These are phyloP conservation scores for Chondrilla cf. caribensis DNA, from an alignment of 37 sponge, comb jelly and placozoan species.

Conservation along the genomic window DNA sequence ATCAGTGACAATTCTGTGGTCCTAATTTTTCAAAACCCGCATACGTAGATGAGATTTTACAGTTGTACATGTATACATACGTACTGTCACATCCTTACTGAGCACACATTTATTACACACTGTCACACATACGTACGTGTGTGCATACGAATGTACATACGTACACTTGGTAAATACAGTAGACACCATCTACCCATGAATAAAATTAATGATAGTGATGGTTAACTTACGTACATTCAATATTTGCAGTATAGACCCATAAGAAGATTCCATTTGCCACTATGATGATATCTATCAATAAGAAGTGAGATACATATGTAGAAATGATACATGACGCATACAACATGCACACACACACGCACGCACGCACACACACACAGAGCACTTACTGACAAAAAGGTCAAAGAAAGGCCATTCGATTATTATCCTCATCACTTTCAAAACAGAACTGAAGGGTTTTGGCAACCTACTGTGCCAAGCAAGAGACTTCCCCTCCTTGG, in stretches of 20 bases:
- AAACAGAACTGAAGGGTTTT: background rate
- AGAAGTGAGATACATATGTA: background rate
- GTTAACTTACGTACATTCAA: slow-evolving; percentile 17
- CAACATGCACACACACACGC: background rate
- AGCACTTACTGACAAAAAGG: slow-evolving; percentile 10
- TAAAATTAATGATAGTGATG: no score
- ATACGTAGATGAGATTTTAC: background rate
- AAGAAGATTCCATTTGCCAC: slow-evolving; percentile 47
- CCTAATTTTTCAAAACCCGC: no score
- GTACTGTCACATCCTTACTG: no score
- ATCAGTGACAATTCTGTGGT: no score
- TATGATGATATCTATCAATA: slow-evolving; percentile 37
- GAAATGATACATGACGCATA: background rate
- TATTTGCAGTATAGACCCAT: slow-evolving; percentile 14
- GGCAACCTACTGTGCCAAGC: slow-evolving; percentile 7
- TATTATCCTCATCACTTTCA: slow-evolving; percentile 7
- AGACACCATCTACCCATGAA: no score
- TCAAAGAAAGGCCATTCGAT: slow-evolving; percentile 34
- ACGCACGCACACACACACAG: background rate
- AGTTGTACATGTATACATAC: background rate
- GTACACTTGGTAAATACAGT: no score
- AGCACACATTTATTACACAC: no score
- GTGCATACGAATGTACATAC: no score
- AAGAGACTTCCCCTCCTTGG: slow-evolving; percentile 1
- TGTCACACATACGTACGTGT: no score